These are phyloP conservation scores for Schizopygopsis pylzovi DNA, from an alignment of 2,797 vertebrate species.

Conservation along the genomic window DNA sequence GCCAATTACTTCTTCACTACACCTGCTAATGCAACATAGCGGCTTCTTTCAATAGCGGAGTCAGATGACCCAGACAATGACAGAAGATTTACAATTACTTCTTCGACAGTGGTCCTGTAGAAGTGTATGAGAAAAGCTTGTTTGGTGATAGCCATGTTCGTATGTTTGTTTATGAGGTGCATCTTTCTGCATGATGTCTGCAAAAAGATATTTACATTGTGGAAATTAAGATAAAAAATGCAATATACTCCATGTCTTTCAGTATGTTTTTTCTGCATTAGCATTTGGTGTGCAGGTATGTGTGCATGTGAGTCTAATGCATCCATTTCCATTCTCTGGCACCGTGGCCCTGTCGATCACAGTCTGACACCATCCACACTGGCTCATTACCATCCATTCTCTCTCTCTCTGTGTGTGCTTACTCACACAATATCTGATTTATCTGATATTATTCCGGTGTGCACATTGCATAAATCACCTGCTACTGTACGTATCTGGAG, in stretches of 20 bases:
- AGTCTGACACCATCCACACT: constrained; percentile 38
- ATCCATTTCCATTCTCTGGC: constrained; percentile 32
- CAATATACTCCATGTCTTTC: background rate
- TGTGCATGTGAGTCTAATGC: constrained; percentile 46
- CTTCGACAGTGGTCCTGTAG: too few relatives aligned
- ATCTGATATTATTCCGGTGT: constrained; percentile 39
- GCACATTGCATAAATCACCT: constrained; percentile 45
- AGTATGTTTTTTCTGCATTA: constrained; percentile 30
- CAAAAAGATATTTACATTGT: background rate
- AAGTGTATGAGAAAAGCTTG: background rate
- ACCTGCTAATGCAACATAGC: background rate
- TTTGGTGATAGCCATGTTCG: background rate
- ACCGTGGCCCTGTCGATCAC: constrained; percentile 18
- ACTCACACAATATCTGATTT: constrained; percentile 34
- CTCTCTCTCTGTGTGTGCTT: background rate
- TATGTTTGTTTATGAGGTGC: background rate
- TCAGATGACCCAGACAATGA: background rate
- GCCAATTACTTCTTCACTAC: background rate
- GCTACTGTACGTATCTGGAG: constrained; percentile 47
- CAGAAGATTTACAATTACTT: background rate
- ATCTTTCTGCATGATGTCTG: background rate
- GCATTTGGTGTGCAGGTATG: constrained; percentile 17
- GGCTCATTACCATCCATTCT: constrained; percentile 51
- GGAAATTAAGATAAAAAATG: background rate
- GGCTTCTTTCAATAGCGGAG: background rate